These are phyloP conservation scores for Apotomis turbidana DNA, from an alignment of 2,888 invertebrate genomes.

Conservation along the genomic window DNA sequence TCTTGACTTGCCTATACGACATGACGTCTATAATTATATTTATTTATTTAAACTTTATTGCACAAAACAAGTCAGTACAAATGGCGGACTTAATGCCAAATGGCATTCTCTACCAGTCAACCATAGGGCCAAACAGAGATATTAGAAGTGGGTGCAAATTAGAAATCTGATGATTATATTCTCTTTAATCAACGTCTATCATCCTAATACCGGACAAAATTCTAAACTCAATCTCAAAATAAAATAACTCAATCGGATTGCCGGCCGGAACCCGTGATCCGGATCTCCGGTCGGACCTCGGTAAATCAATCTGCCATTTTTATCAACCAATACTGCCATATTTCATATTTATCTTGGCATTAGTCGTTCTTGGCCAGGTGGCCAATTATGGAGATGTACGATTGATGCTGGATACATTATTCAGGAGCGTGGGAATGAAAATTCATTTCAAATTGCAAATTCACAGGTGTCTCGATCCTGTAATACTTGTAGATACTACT, in stretches of 20 bases:
- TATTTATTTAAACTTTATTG: too few relatives aligned
- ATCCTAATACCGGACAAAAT: neutral
- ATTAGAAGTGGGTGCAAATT: too few relatives aligned
- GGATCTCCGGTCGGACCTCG: constrained; percentile 36
- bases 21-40: too few relatives aligned
- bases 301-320: constrained; percentile 45
- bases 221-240: constrained; percentile 26
- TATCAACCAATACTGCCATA: constrained; percentile 41
- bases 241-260: constrained; percentile 34
- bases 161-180: too few relatives aligned
- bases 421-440: neutral
- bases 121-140: too few relatives aligned
- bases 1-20: too few relatives aligned
- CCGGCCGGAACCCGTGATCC: constrained; percentile 20
- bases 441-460: neutral
- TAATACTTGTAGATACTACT: too few relatives aligned
- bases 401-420: constrained; percentile 11
- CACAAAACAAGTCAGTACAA: too few relatives aligned
- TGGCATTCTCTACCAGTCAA: too few relatives aligned
- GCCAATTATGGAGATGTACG: constrained; percentile 25
- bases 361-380: constrained; percentile 46
- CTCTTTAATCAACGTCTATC: too few relatives aligned
- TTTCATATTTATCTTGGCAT: constrained; percentile 46
- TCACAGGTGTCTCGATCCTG: too few relatives aligned
- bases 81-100: too few relatives aligned